Evolutionary conservation across 2,797 vertebrate species (phyloP).

Genomic region (Urophycis tenuis): DNA sequence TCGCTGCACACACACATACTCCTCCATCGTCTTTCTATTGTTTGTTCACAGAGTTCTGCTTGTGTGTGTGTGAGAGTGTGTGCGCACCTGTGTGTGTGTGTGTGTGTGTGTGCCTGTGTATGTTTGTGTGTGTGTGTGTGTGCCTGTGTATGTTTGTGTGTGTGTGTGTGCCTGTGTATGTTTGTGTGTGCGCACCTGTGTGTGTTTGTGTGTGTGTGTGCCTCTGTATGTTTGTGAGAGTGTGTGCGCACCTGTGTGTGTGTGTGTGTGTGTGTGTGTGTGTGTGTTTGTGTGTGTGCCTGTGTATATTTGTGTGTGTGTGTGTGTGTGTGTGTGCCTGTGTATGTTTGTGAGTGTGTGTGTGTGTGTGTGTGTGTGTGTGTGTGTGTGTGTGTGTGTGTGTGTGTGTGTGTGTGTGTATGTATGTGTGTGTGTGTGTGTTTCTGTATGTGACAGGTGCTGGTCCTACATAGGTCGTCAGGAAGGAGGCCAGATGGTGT

Average conservation of each 20-base stretch:
- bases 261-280: not conserved
- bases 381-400: not conserved
- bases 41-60: not conserved
- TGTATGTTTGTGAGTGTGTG: not conserved
- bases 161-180: not conserved
- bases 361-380: not conserved
- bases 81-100: not conserved
- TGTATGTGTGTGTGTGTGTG: slow-evolving; percentile 10
- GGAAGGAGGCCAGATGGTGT: slow-evolving; percentile 1
- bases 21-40: not conserved
- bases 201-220: not conserved
- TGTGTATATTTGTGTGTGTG: not conserved
- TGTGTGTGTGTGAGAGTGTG: not conserved
- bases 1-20: not conserved
- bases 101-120: slow-evolving; percentile 1
- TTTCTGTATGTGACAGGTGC: slow-evolving; percentile 40
- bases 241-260: not conserved
- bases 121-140: slow-evolving; percentile 3
- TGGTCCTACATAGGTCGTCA: slow-evolving; percentile 49
- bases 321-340: slow-evolving; percentile 10
- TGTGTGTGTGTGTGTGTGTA: not conserved
- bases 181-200: too few species aligned
- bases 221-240: not conserved
- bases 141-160: slow-evolving; percentile 8
- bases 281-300: not conserved